These are phyloP conservation scores for Ctena decussata DNA, from an alignment of 2,888 invertebrate genomes.

Conservation along the genomic window DNA sequence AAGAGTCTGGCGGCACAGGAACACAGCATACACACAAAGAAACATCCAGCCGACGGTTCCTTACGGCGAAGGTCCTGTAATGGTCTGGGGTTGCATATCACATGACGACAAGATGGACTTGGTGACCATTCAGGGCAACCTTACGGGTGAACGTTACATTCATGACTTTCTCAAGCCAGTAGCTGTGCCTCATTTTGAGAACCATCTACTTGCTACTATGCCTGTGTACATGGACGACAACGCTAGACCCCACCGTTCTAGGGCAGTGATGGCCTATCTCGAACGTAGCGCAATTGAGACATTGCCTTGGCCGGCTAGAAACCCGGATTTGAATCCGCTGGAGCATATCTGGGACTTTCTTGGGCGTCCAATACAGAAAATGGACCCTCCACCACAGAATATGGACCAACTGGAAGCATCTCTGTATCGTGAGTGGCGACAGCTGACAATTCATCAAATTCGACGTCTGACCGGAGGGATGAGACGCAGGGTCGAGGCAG, in stretches of 20 bases:
- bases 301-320: not conserved
- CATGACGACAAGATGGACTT: not conserved
- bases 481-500: not conserved
- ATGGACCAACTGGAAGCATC: not conserved
- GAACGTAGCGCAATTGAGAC: not conserved
- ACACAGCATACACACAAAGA: not conserved
- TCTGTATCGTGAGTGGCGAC: not conserved
- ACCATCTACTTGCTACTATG: too few species aligned
- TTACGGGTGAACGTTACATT: not conserved
- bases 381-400: not conserved
- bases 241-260: not conserved
- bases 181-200: too few species aligned
- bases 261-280: not conserved
- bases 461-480: not conserved
- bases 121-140: too few species aligned
- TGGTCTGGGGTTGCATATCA: not conserved
- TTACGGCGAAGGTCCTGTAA: not conserved
- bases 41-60: not conserved
- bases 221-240: too few species aligned
- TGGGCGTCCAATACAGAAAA: not conserved
- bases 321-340: not conserved
- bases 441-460: too few species aligned
- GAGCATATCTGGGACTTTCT: not conserved
- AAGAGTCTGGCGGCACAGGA: slow-evolving; percentile 16
- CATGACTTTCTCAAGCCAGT: not conserved